Conservation (phyloP, 2,888 invertebrate genomes). For the Harpalus rubripes region DNA sequence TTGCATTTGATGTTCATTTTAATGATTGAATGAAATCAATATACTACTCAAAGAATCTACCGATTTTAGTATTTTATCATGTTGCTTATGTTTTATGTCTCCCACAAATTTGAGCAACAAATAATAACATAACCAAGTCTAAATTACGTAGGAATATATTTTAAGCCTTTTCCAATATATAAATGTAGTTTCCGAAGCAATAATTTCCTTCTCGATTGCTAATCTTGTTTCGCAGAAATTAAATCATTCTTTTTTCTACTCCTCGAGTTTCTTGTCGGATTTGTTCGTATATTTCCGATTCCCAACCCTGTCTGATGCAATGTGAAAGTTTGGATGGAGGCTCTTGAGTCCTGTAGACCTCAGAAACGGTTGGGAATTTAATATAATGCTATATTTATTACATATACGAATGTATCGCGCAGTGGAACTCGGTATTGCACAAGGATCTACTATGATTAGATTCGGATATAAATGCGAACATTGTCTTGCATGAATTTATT, state of each 20-base stretch:
- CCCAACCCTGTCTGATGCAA: background rate
- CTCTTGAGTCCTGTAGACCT: slow-evolving; percentile 25
- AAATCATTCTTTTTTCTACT: background rate
- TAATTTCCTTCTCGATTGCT: background rate
- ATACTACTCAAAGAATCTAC: too few relatives aligned
- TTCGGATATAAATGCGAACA: too few relatives aligned
- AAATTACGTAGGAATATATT: too few relatives aligned
- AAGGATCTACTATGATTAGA: background rate
- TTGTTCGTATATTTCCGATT: background rate
- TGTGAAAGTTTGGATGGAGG: slow-evolving; percentile 18
- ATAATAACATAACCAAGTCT: too few relatives aligned
- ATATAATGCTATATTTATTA: slow-evolving; percentile 78
- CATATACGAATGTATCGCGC: slow-evolving; percentile 70
- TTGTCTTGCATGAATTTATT: too few relatives aligned
- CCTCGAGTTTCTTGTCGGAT: background rate
- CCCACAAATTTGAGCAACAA: too few relatives aligned
- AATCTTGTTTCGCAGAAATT: background rate
- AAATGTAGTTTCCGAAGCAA: background rate
- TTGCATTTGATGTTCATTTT: too few relatives aligned
- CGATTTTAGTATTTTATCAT: too few relatives aligned
- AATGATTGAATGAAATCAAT: too few relatives aligned
- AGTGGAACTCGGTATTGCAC: background rate
- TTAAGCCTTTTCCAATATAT: background rate
- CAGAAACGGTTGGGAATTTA: slow-evolving; percentile 73
- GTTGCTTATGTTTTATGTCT: too few relatives aligned